phyloP scores from a whole-genome alignment of 2,797 vertebrate genomes.

The Phalanger gymnotis region DNA sequence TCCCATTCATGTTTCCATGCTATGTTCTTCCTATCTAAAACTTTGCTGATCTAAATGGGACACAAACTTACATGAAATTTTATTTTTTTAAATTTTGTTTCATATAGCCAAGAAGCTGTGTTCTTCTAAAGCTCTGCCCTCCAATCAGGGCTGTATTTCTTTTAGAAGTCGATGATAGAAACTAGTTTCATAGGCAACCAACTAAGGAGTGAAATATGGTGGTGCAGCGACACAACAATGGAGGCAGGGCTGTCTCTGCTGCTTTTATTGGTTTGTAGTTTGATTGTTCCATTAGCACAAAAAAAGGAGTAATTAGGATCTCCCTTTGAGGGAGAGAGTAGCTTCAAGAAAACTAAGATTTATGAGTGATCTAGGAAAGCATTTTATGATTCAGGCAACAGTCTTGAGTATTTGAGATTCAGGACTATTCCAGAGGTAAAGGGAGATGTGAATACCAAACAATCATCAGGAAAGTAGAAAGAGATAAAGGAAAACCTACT shows the following conservation, averaged over 20 bases:
- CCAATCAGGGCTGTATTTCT: conserved; percentile 44
- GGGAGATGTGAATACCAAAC: conserved; percentile 26
- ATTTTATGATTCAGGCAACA: background rate
- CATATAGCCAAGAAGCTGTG: conserved; percentile 51
- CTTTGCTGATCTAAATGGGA: background rate
- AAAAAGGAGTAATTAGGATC: conserved; percentile 73
- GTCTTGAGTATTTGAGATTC: background rate
- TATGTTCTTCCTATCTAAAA: background rate
- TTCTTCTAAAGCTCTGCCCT: conserved; percentile 51
- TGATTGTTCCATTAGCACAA: conserved; percentile 55
- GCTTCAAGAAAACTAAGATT: conserved; percentile 65
- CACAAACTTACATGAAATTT: background rate
- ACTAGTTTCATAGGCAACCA: conserved; percentile 64
- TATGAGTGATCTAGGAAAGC: conserved; percentile 47
- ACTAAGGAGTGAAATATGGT: conserved; percentile 65
- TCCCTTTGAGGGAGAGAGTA: conserved; percentile 69
- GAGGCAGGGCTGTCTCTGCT: conserved; percentile 55
- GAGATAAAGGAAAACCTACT: background rate
- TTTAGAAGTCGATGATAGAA: conserved; percentile 69
- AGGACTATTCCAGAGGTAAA: background rate
- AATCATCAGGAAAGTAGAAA: conserved; percentile 27
- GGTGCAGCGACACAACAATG: conserved; percentile 50
- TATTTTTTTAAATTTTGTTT: conserved; percentile 46
- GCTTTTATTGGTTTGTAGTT: conserved; percentile 69
- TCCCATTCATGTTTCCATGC: background rate